These are phyloP conservation scores for Sarcophilus harrisii DNA, from an alignment of 2,797 vertebrate species.

Conservation along the genomic window DNA sequence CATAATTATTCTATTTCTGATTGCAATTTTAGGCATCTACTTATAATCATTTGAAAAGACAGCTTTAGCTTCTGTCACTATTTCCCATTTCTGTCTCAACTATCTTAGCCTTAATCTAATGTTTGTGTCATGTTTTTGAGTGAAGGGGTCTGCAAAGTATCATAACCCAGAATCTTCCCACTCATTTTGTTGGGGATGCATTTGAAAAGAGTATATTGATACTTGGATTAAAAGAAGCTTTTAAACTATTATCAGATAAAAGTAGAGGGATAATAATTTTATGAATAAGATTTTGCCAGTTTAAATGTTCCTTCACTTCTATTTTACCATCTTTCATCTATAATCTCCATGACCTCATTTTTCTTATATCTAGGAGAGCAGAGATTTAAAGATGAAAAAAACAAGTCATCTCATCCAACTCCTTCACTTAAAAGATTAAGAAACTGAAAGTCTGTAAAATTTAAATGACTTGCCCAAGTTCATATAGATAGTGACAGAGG, in stretches of 20 bases:
- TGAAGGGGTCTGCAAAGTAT: not conserved
- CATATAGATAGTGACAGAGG: too few relatives aligned
- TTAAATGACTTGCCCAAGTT: too few relatives aligned
- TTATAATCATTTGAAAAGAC: constrained; percentile 5
- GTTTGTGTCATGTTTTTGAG: constrained; percentile 3
- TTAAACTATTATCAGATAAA: constrained; percentile 1
- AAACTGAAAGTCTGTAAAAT: too few relatives aligned
- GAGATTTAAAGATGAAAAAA: not conserved
- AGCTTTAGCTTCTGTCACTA: not conserved
- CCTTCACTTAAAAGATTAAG: not conserved
- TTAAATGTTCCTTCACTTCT: not conserved
- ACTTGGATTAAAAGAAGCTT: not conserved
- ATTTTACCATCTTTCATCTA: not conserved
- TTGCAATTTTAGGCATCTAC: constrained; percentile 19
- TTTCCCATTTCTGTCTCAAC: not conserved
- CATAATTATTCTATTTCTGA: not conserved
- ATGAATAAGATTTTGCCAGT: constrained; percentile 21
- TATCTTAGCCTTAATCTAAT: not conserved
- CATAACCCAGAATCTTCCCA: not conserved
- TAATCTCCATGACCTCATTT: constrained; percentile 7
- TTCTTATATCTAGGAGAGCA: not conserved
- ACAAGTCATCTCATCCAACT: not conserved
- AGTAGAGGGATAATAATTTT: constrained; percentile 12
- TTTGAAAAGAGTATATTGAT: not conserved
- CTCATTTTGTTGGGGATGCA: constrained; percentile 1